A percentile compares a stretch with the other conserved stretches of the same genome.
Evolutionary conservation across 2,797 vertebrate genomes (phyloP).

Genomic region (Gymnoscopelus braueri): DNA sequence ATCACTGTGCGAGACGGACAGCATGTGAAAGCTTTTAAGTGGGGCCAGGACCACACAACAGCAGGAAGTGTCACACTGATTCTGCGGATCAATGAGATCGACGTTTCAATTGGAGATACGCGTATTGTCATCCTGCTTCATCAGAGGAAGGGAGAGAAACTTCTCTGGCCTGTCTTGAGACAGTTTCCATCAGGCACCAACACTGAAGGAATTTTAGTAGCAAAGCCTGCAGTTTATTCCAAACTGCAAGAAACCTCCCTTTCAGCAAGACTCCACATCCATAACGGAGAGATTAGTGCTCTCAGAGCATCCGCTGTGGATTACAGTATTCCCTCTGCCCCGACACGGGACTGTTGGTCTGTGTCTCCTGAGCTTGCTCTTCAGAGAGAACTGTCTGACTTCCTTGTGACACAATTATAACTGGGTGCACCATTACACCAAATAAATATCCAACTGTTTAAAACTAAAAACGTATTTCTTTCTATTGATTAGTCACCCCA

Average conservation of each 20-base stretch:
- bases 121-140: conserved; percentile 65
- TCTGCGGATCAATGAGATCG: conserved; percentile 47
- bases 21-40: neutral
- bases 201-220: conserved; percentile 66
- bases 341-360: conserved; percentile 59
- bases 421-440: neutral
- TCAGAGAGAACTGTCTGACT: conserved; percentile 56
- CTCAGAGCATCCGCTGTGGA: conserved; percentile 53
- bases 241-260: conserved; percentile 33
- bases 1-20: conserved; percentile 44
- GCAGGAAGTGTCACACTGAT: conserved; percentile 59
- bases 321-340: conserved; percentile 35
- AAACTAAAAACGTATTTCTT: too few relatives aligned
- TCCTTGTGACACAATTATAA: conserved; percentile 59
- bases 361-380: conserved; percentile 47
- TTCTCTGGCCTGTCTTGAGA: conserved; percentile 75
- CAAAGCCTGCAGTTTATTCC: conserved; percentile 51
- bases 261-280: conserved; percentile 55
- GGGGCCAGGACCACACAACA: conserved; percentile 13
- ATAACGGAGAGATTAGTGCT: conserved; percentile 42
- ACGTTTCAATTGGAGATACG: conserved; percentile 51
- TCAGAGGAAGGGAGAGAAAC: neutral
- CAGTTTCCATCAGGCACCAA: conserved; percentile 34
- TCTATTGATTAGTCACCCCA: too few relatives aligned
- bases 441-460: too few relatives aligned